Evolutionary conservation across 2,888 invertebrate genomes (phyloP).

Genomic region (Apodemia duryi): DNA sequence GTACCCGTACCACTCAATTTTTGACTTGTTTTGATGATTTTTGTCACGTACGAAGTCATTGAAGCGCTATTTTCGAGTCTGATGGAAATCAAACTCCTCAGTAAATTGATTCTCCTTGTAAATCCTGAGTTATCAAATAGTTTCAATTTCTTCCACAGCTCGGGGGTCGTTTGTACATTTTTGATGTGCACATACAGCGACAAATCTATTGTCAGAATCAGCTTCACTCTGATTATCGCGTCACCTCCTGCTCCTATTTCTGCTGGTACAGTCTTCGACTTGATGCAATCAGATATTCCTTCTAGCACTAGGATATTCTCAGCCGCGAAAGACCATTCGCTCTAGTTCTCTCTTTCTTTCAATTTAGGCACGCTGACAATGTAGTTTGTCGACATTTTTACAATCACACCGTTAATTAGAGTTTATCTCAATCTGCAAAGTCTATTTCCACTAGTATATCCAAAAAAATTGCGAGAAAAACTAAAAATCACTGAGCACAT

Average conservation of each 20-base stretch:
- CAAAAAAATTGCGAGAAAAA: slow-evolving; percentile 12
- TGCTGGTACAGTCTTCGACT: slow-evolving; percentile 4
- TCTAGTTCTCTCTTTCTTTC: neutral
- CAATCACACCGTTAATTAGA: slow-evolving; percentile 12
- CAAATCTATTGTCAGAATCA: slow-evolving; percentile 16
- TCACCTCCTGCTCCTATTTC: slow-evolving; percentile 18
- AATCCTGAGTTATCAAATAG: slow-evolving; percentile 16
- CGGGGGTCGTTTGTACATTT: slow-evolving; percentile 1
- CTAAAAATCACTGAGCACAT: slow-evolving; percentile 7
- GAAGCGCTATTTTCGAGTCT: slow-evolving; percentile 15
- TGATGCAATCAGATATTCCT: slow-evolving; percentile 25
- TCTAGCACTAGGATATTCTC: slow-evolving; percentile 27
- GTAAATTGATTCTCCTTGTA: slow-evolving; percentile 10
- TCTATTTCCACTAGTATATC: neutral
- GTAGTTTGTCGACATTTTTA: slow-evolving; percentile 23
- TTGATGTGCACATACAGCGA: slow-evolving; percentile 14
- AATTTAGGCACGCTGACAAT: slow-evolving; percentile 26
- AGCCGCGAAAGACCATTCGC: slow-evolving; percentile 24
- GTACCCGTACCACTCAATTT: slow-evolving; percentile 11
- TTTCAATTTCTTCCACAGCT: slow-evolving; percentile 15
- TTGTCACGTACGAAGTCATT: slow-evolving; percentile 7
- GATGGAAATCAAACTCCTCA: slow-evolving; percentile 16
- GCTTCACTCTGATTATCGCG: slow-evolving; percentile 4
- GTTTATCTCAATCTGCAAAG: slow-evolving; percentile 17
- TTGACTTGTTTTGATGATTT: slow-evolving; percentile 10